phyloP scores from a whole-genome alignment of 2,113 vertebrate species.

The Alligator mississippiensis region DNA sequence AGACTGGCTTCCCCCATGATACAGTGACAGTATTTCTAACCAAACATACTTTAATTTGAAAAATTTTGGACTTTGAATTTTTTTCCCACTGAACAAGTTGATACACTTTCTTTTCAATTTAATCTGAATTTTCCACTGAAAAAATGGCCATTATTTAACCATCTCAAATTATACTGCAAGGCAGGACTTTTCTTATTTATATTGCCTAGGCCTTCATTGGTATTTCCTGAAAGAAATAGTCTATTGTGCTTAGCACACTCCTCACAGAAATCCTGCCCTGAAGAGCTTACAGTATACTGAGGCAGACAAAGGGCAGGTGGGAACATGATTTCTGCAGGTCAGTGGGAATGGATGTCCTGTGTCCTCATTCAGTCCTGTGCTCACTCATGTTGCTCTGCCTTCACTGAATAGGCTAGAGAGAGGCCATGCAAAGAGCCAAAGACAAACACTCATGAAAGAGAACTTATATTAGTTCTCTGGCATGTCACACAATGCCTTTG shows the following conservation, averaged over 20 bases:
- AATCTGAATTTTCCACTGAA: neutral
- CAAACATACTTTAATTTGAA: neutral
- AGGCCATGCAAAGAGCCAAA: neutral
- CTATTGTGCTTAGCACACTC: neutral
- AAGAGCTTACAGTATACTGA: neutral
- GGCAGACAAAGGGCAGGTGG: neutral
- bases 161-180: neutral
- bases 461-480: neutral
- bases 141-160: neutral
- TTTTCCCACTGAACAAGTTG: neutral
- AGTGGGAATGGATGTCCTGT: neutral
- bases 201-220: neutral
- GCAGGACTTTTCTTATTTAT: neutral
- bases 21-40: neutral
- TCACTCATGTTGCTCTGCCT: neutral
- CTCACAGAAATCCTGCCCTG: neutral
- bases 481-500: neutral
- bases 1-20: neutral
- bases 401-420: neutral
- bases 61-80: neutral
- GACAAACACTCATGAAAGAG: neutral
- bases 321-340: neutral
- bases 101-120: neutral
- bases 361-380: neutral
- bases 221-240: neutral